phyloP scores from a whole-genome alignment of 2,113 vertebrate species.

The Tyto alba region DNA sequence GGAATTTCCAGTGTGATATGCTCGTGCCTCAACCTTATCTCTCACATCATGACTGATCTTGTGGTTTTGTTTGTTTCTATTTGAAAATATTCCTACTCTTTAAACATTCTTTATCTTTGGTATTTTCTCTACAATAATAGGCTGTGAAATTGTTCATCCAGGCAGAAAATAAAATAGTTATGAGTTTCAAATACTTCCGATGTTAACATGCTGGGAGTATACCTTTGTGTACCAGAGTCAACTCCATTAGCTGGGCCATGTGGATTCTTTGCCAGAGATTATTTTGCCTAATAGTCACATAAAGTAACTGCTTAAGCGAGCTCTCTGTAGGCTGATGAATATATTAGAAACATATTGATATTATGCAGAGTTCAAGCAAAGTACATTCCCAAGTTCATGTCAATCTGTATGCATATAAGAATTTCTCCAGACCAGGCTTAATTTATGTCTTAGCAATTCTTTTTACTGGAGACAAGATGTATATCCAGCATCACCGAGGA shows the following conservation, averaged over 20 bases:
- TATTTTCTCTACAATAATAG: neutral
- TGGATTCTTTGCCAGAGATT: neutral
- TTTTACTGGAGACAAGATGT: too few species aligned
- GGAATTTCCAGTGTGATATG: conserved; percentile 24
- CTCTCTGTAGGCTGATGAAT: neutral
- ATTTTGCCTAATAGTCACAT: neutral
- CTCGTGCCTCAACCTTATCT: neutral
- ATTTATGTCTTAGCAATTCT: too few species aligned
- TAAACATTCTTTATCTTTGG: neutral
- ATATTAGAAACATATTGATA: neutral
- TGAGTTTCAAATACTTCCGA: neutral
- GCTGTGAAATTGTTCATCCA: neutral
- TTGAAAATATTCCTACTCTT: neutral
- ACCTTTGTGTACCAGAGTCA: neutral
- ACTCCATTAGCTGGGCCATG: neutral
- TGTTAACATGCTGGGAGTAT: neutral
- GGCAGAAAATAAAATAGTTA: neutral
- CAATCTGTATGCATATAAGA: neutral
- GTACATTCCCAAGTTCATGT: neutral
- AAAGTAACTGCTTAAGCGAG: neutral
- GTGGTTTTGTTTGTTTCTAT: neutral
- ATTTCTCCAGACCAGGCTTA: neutral
- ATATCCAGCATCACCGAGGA: neutral
- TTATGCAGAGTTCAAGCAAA: neutral
- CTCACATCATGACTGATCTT: neutral